phyloP scores from a whole-genome alignment of 2,888 invertebrate genomes.

The Nomada goodeniana region DNA sequence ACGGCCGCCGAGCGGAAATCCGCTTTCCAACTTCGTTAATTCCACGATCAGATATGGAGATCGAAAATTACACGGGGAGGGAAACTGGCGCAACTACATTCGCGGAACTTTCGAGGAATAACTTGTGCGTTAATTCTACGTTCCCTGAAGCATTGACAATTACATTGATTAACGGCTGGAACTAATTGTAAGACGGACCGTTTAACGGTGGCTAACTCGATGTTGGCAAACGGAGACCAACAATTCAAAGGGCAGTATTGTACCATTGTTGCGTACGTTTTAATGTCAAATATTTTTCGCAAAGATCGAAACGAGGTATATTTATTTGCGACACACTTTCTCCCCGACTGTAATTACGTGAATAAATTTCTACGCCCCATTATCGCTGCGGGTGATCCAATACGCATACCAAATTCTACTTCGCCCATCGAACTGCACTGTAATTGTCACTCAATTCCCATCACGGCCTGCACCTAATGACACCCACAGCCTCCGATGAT shows the following conservation, averaged over 20 bases:
- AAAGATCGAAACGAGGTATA: no score
- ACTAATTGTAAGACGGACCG: not conserved
- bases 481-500: constrained; percentile 6
- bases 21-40: constrained; percentile 37
- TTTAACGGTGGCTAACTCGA: not conserved
- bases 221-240: no score
- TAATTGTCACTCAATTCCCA: constrained; percentile 29
- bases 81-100: constrained; percentile 11
- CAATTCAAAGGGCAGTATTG: no score
- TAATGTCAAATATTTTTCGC: no score
- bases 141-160: not conserved
- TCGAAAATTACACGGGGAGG: constrained; percentile 26
- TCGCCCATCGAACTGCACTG: not conserved
- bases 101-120: constrained; percentile 17
- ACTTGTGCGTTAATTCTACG: constrained; percentile 23
- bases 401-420: not conserved
- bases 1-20: not conserved
- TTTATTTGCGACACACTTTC: no score
- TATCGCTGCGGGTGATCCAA: not conserved
- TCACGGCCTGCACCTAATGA: constrained; percentile 24
- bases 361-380: not conserved
- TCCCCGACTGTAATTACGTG: no score
- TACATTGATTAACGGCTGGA: not conserved
- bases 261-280: no score
- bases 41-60: constrained; percentile 18